Conservation (phyloP, 1,140 invertebrate genomes). For the Lepidostoma basale region DNA sequence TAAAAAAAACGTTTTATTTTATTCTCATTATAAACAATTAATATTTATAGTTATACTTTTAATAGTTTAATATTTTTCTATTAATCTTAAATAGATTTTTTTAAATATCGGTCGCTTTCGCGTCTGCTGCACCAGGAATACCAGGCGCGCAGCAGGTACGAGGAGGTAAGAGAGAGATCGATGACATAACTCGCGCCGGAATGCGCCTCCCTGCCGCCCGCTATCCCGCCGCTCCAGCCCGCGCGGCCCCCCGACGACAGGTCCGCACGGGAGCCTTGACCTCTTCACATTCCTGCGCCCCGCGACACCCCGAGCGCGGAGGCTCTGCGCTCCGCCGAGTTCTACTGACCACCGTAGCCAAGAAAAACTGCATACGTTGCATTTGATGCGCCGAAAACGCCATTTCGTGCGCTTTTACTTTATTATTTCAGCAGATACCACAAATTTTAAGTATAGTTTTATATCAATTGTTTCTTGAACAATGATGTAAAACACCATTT, state of each 20-base stretch:
- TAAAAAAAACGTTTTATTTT: too few species aligned
- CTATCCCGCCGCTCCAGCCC: slow-evolving; percentile 12
- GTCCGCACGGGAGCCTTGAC: slow-evolving; percentile 34
- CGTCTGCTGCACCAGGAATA: not conserved
- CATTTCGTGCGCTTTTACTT: too few species aligned
- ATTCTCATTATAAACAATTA: too few species aligned
- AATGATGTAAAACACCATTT: too few species aligned
- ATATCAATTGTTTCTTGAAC: too few species aligned
- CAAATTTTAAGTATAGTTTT: too few species aligned
- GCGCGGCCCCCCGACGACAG: not conserved
- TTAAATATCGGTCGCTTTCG: too few species aligned
- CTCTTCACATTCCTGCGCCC: slow-evolving; percentile 40
- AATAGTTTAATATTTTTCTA: too few species aligned
- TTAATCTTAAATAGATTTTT: too few species aligned
- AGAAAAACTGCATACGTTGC: slow-evolving; percentile 11
- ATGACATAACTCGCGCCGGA: slow-evolving; percentile 43
- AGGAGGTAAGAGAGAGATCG: slow-evolving; percentile 26
- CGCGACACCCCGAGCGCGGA: slow-evolving; percentile 20
- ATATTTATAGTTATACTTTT: too few species aligned
- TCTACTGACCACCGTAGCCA: not conserved
- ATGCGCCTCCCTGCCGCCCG: slow-evolving; percentile 35
- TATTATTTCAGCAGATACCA: too few species aligned
- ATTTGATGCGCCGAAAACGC: too few species aligned
- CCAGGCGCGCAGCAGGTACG: not conserved
- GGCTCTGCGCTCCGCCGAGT: not conserved